These are phyloP conservation scores for Spea hammondii DNA, from an alignment of 2,797 vertebrate genomes.

Conservation along the genomic window DNA sequence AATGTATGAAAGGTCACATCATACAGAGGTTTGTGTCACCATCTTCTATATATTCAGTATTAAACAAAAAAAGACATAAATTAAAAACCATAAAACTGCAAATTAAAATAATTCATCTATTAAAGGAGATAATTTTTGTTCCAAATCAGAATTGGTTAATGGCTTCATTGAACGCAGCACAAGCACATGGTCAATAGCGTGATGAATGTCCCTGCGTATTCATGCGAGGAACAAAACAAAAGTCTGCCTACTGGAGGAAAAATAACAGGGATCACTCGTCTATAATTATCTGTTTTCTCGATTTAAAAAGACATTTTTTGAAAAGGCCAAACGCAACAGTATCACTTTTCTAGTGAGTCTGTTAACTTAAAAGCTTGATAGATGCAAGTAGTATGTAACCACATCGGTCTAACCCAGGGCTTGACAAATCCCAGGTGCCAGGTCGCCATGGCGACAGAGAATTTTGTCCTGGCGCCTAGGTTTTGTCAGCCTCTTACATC, in stretches of 20 bases:
- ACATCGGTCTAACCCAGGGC: not conserved
- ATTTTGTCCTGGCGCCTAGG: too few species aligned
- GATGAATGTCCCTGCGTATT: conserved; percentile 28
- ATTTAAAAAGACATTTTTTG: conserved; percentile 18
- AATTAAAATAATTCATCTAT: conserved; percentile 5
- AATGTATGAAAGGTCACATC: too few species aligned
- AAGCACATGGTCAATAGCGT: conserved; percentile 11
- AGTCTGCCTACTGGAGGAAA: conserved; percentile 26
- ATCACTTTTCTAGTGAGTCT: conserved; percentile 1
- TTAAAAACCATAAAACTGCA: not conserved
- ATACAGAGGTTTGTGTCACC: too few species aligned
- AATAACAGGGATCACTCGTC: conserved; percentile 46
- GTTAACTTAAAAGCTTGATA: conserved; percentile 11
- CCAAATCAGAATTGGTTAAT: conserved; percentile 3
- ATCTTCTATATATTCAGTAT: too few species aligned
- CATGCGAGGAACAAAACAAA: conserved; percentile 17
- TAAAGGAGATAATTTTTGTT: not conserved
- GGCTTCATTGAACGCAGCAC: conserved; percentile 14
- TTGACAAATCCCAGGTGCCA: too few species aligned
- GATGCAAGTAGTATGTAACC: conserved; percentile 18
- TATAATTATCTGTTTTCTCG: conserved; percentile 41
- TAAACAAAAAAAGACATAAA: too few species aligned
- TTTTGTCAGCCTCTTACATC: too few species aligned
- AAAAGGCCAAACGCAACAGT: not conserved
- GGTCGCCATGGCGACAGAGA: too few species aligned